Base-by-base conservation (phyloP, 2,888 invertebrate genomes). In the Octonoba sinensis region DNA sequence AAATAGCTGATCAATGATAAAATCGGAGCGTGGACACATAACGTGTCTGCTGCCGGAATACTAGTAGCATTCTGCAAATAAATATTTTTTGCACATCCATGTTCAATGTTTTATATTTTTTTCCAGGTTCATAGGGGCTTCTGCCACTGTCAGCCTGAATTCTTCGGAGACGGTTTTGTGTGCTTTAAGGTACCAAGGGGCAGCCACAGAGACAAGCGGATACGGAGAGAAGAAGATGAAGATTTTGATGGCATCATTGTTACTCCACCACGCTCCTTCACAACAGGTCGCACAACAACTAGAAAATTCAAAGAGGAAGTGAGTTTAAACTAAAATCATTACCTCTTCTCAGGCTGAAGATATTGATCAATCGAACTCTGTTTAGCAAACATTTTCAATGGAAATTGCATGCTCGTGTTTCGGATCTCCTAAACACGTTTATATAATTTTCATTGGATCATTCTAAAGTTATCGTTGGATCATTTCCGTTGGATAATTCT, bases 131-230 rank as follows among this genome's bases (percentile, higher is more conserved):
- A 59, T 44, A 66, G 20, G 49, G 73, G 79, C 6, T 62, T 62
- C 22, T 81, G 79, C 15, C 64, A 69, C 15, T 81, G 79, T 16
- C 47, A 46, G 44, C 73, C 73, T 0, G 79, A 67, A 3, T 81
- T 72, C 22, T 73, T 69, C 47, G 73, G 69, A 4, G 79, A 81
- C 47, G 79, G 79, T 8, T 56, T 69, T 3, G 46, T 20, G 0
- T 81, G 79, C 18, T 69, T 18, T 0, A 73, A 73, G 57, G 62
- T 74, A 11, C 73, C 79, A 18, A 11, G 18, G n/a, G 54, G 44
- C 4, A 56, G 20, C 15, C 73, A 73, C 59, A 67, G 79, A 27
- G 69, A 62, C 8, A 81, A 81, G 24, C 51, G 79, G 56, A 62
- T 81, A 20, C 62, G 27, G 46, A 51, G 67, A 11, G 4, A 44